Conservation (phyloP, 1,140 invertebrate genomes). For the Sinella curviseta region DNA sequence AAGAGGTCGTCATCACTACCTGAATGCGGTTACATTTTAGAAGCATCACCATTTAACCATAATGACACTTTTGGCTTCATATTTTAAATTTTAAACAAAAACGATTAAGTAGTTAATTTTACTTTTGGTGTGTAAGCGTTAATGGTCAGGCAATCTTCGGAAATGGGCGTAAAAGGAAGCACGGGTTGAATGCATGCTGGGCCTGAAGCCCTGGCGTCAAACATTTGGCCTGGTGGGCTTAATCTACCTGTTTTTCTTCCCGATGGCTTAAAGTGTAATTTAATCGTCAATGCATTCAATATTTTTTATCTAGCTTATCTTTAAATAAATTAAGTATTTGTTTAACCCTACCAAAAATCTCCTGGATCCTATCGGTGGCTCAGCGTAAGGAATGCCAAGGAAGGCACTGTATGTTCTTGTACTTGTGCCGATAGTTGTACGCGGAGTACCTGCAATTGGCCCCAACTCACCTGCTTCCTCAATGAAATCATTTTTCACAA, state of each 20-base stretch:
- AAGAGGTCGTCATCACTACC: too few relatives aligned
- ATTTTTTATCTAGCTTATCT: background rate
- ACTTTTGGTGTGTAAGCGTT: slow-evolving; percentile 37
- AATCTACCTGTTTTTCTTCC: background rate
- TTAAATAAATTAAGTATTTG: background rate
- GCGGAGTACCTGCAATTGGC: background rate
- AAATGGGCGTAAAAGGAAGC: background rate
- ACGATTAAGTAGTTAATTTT: background rate
- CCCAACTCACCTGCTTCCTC: background rate
- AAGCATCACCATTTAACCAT: too few relatives aligned
- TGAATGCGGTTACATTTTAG: too few relatives aligned
- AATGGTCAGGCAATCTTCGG: slow-evolving; percentile 32
- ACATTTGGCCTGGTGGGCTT: background rate
- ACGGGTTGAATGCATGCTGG: background rate
- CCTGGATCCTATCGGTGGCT: background rate
- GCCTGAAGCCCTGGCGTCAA: background rate
- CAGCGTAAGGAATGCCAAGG: background rate
- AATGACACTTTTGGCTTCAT: background rate
- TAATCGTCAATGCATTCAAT: background rate
- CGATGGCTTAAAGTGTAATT: background rate
- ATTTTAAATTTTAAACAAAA: background rate
- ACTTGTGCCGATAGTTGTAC: background rate
- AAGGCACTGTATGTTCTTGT: background rate
- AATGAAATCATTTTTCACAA: background rate
- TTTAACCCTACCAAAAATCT: background rate